Base-by-base conservation (phyloP, 2,113 vertebrate genomes). In the Sakesphorus luctuosus region DNA sequence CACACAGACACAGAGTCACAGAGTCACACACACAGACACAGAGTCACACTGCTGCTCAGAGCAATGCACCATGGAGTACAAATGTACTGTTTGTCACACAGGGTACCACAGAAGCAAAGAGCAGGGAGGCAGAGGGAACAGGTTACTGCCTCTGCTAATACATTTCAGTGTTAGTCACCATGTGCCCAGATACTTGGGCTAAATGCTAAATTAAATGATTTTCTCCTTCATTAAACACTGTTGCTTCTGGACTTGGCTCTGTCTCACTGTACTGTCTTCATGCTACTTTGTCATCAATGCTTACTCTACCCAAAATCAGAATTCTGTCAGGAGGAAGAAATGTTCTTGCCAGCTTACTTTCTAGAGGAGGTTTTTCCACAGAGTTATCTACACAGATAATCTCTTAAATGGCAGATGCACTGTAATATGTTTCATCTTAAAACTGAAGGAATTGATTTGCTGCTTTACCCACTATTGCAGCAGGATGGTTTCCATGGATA, bases 151-250 rank as follows among this genome's bases (percentile, higher is more conserved):
- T 91, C 71, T 88, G 47, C 61, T 61, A 65, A 67, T 78, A 35
- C 35, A 43, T 61, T 36, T 55, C 15, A 87, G 65, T 76, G 29
- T 80, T 82, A 95, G 86, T 81, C 92, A 94, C 58, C 59, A n/a
- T 63, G 82, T 80, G 69, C 79, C 73, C 93, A 94, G 89, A 92
- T 93, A 94, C 85, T 87, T 84, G 85, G 72, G 68, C 59, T 92
- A 93, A 96, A 96, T 93, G 95, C 94, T 97, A 96, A 96, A 97
- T 97, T 95, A 96, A 96, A 96, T 80, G 3, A 95, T 97, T 97
- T 97, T 96, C 95, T 95, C 91, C 94, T 96, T 94, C 96, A 94
- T 93, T 97, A 93, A 94, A 87, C 7, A 33, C 28, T 85, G 33
- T 88, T 95, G 93, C 90, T 96, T 94, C 84, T 81, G 93, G 87